Conservation (phyloP, 92 coral and sea anemone genomes). For the Zoanthus sansibaricus region DNA sequence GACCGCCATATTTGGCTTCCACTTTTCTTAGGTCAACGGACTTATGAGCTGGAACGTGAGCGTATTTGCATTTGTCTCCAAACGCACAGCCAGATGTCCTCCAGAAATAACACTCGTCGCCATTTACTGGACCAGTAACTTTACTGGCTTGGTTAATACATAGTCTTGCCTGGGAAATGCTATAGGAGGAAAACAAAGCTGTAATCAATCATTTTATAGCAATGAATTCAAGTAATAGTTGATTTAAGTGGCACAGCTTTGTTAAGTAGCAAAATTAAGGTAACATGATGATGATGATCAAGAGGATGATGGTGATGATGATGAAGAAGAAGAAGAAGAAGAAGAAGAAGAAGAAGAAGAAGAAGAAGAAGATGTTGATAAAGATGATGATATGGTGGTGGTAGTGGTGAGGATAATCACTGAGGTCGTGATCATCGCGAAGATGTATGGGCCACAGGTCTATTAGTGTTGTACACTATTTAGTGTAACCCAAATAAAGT, state of each 20-base stretch:
- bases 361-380: no score
- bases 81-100: slow-evolving; percentile 96
- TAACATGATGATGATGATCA: background rate
- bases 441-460: no score
- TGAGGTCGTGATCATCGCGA: no score
- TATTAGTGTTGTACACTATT: no score
- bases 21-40: slow-evolving; percentile 84
- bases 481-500: no score
- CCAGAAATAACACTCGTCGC: slow-evolving; percentile 99
- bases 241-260: no score
- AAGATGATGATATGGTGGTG: no score
- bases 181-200: background rate
- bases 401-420: no score
- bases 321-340: no score
- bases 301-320: no score
- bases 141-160: slow-evolving; percentile 42
- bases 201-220: background rate
- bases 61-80: slow-evolving; percentile 88
- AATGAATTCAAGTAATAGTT: background rate
- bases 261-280: no score
- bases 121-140: slow-evolving; percentile 93
- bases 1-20: slow-evolving; percentile 95
- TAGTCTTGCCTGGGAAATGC: slow-evolving; percentile 16
- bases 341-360: no score
- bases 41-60: slow-evolving; percentile 80